These are phyloP conservation scores for Trichomalopsis sarcophagae DNA, from an alignment of 1,140 invertebrate species.

Conservation along the genomic window DNA sequence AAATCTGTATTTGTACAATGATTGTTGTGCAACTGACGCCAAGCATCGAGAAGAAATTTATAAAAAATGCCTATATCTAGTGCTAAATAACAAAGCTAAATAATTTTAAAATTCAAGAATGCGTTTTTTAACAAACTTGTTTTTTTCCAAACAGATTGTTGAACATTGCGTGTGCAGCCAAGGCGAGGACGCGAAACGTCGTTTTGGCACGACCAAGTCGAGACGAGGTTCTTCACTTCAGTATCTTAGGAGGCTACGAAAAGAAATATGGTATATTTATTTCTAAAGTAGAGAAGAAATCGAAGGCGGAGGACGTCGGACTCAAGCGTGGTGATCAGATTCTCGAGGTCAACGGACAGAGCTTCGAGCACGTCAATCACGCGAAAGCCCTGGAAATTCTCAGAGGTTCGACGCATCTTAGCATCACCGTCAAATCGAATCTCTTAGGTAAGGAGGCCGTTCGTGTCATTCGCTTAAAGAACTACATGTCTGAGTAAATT, in stretches of 20 bases:
- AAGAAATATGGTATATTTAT: slow-evolving; percentile 95
- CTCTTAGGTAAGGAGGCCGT: slow-evolving; percentile 79
- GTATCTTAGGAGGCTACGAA: slow-evolving; percentile 95
- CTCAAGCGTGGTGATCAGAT: slow-evolving; percentile 98
- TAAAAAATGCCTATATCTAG: too few species aligned
- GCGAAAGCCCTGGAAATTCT: slow-evolving; percentile 94
- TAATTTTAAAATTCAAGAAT: too few species aligned
- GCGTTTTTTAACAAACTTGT: neutral
- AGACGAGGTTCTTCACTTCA: slow-evolving; percentile 95
- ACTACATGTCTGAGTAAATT: neutral
- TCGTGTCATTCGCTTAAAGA: neutral
- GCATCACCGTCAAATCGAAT: slow-evolving; percentile 98
- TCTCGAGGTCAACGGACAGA: slow-evolving; percentile 97
- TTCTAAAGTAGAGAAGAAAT: slow-evolving; percentile 92
- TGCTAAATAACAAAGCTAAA: too few species aligned
- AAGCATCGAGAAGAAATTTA: too few species aligned
- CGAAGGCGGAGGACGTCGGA: slow-evolving; percentile 97
- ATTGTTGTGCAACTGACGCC: too few species aligned
- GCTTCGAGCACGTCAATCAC: slow-evolving; percentile 93
- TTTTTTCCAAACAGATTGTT: slow-evolving; percentile 78
- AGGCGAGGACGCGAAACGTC: slow-evolving; percentile 92
- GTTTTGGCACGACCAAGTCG: slow-evolving; percentile 92
- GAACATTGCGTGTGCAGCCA: slow-evolving; percentile 97
- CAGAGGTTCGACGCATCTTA: slow-evolving; percentile 94
- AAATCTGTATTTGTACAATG: neutral